Evolutionary conservation across 2,113 vertebrate genomes (phyloP).

Genomic region (Dromiciops gliroides): DNA sequence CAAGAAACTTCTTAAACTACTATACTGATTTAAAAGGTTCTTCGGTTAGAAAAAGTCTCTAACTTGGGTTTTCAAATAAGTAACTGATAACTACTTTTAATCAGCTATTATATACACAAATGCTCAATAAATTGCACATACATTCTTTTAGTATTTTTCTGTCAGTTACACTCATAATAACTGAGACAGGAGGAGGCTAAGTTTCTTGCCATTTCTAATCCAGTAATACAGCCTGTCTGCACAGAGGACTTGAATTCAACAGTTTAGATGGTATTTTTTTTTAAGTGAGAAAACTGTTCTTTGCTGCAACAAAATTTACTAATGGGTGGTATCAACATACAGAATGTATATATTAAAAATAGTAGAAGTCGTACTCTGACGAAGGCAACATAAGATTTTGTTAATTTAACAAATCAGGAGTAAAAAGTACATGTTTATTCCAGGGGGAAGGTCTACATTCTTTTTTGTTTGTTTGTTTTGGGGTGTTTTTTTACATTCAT

Average conservation of each 20-base stretch:
- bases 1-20: slow-evolving; percentile 17
- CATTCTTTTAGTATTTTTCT: not conserved
- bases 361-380: not conserved
- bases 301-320: not conserved
- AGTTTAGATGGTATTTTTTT: not conserved
- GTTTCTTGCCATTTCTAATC: not conserved
- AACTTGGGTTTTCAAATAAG: slow-evolving; percentile 30
- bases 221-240: not conserved
- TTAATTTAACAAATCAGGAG: not conserved
- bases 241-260: not conserved
- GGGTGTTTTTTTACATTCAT: no score
- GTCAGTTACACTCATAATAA: not conserved
- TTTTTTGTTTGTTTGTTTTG: no score
- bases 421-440: not conserved
- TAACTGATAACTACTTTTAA: slow-evolving; percentile 23
- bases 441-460: not conserved
- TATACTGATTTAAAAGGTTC: not conserved
- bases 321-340: not conserved
- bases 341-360: not conserved
- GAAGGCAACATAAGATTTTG: not conserved
- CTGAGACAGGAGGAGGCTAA: not conserved
- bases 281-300: not conserved
- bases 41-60: not conserved
- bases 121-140: not conserved
- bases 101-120: not conserved